Evolutionary conservation across 92 coral and sea anemone species (phyloP).

Genomic region (Hydrozoanthus gracilis): DNA sequence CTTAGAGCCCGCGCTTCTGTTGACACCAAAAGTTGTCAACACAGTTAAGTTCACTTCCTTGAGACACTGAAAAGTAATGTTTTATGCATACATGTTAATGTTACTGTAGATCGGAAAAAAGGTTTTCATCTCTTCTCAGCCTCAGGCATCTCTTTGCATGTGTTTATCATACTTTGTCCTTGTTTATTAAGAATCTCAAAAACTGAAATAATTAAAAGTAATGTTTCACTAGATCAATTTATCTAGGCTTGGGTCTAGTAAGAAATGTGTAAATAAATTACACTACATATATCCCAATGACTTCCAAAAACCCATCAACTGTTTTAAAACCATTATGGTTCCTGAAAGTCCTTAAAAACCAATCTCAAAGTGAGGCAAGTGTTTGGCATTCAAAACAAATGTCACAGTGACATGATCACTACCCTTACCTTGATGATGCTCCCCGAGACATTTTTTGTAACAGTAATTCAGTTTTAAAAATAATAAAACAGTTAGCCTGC

Average conservation of each 20-base stretch:
- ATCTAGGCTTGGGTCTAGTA: neutral
- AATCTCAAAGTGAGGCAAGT: neutral
- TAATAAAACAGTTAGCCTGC: too few relatives aligned
- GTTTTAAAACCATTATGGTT: neutral
- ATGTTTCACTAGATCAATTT: neutral
- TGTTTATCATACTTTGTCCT: neutral
- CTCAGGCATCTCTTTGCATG: neutral
- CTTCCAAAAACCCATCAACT: neutral
- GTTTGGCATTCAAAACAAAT: neutral
- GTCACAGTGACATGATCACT: neutral
- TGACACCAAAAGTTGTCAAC: slow-evolving; percentile 53
- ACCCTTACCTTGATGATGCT: neutral
- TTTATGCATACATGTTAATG: neutral
- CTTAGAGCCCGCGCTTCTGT: slow-evolving; percentile 44
- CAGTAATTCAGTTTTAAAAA: too few relatives aligned
- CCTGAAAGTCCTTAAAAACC: neutral
- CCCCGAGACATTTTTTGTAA: neutral
- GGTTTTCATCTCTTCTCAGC: neutral
- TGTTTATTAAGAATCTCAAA: neutral
- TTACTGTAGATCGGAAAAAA: neutral
- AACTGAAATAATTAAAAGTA: neutral
- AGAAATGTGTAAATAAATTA: neutral
- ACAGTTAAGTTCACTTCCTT: neutral
- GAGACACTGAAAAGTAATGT: neutral
- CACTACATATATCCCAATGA: neutral